Conservation (phyloP, 2,797 vertebrate genomes). For the Enoplosus armatus region DNA sequence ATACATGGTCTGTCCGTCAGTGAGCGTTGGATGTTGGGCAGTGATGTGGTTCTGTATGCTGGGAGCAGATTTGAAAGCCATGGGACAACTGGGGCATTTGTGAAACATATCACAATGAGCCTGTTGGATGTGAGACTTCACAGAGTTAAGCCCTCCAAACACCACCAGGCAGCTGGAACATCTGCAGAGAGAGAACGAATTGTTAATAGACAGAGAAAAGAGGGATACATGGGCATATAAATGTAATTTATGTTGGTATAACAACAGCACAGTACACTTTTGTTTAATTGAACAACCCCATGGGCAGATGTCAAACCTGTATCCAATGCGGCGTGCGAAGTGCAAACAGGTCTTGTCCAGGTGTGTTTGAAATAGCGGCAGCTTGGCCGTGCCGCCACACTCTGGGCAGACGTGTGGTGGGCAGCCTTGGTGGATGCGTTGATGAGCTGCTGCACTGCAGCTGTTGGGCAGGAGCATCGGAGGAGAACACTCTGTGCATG, state of each 20-base stretch:
- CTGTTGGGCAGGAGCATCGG: conserved; percentile 94
- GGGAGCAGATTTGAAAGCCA: conserved; percentile 97
- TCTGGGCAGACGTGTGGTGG: conserved; percentile 93
- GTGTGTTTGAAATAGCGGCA: conserved; percentile 87
- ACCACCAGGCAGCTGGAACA: conserved; percentile 96
- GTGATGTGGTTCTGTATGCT: conserved; percentile 92
- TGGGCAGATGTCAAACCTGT: conserved; percentile 85
- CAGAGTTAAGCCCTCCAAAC: conserved; percentile 94
- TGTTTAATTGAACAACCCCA: not conserved
- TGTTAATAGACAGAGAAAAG: not conserved
- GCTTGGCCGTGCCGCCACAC: conserved; percentile 90
- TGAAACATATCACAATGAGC: conserved; percentile 98
- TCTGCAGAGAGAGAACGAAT: conserved; percentile 74
- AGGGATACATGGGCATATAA: not conserved
- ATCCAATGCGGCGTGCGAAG: conserved; percentile 93
- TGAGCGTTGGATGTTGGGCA: conserved; percentile 91
- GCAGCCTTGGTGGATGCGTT: conserved; percentile 91
- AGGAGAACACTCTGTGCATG: conserved; percentile 90
- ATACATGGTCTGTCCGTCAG: conserved; percentile 89
- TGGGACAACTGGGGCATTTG: conserved; percentile 97
- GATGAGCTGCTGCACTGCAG: conserved; percentile 92
- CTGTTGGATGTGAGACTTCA: conserved; percentile 97
- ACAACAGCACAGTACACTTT: not conserved
- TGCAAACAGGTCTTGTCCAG: conserved; percentile 92
- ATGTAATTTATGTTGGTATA: too few species aligned